These are phyloP conservation scores for Whitmania pigra DNA, from an alignment of 1,140 invertebrate species.

Conservation along the genomic window DNA sequence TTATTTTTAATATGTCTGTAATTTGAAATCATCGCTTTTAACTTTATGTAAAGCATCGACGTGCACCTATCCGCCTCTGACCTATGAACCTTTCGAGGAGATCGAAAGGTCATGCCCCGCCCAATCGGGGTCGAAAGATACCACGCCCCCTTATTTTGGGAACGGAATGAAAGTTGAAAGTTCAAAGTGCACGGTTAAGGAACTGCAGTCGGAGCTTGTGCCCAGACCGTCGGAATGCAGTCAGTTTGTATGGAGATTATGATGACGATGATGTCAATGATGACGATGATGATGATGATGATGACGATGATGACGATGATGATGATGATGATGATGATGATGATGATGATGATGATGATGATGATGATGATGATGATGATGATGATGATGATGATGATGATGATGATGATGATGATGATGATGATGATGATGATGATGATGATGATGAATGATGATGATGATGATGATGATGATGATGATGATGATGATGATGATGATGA, in stretches of 20 bases:
- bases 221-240: neutral
- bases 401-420: too few species aligned
- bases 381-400: too few species aligned
- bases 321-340: too few species aligned
- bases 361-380: too few species aligned
- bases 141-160: neutral
- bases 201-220: neutral
- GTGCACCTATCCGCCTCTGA: neutral
- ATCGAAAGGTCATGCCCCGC: neutral
- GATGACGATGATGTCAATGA: too few species aligned
- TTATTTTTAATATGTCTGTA: too few species aligned
- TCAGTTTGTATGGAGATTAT: neutral
- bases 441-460: too few species aligned
- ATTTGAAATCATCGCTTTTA: neutral
- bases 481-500: too few species aligned
- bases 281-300: too few species aligned
- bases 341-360: too few species aligned
- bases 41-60: neutral
- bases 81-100: neutral
- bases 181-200: neutral
- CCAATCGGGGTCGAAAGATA: neutral
- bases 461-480: too few species aligned
- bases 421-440: neutral
- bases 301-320: too few species aligned
- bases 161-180: neutral